Base-by-base conservation (phyloP, 2,113 vertebrate genomes). In the Oophaga pumilio region DNA sequence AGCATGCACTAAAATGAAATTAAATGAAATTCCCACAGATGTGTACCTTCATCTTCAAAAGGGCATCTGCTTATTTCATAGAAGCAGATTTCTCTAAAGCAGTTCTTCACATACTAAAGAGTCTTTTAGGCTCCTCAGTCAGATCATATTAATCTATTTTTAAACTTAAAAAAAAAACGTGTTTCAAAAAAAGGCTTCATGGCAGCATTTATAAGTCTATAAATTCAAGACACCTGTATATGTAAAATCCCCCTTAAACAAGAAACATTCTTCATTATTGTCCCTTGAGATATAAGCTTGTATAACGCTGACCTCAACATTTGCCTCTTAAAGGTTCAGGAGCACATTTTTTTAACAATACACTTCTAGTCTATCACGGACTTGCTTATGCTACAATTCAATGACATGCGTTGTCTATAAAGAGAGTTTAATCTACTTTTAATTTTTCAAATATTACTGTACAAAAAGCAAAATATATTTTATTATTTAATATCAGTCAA, bases 21-120 rank as follows among this genome's bases (percentile, higher is more conserved):
- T 74, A 50, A 49, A 50, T 49, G 17, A 74, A 4, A 50, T 74
- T 74, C 71, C 28, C 71, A 50, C 43, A 74, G 71, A 74, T 74
- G 71, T 74, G 18, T 74, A 10, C 43, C 71, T 74, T 74, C 71
- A 74, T 74, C 71, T 74, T 74, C 71, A 74, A 74, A 74, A 74
- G 71, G 71, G 71, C 71, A 74, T 74, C 71, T 74, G 71, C 71
- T 74, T 74, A 74, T 74, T 74, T 50, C 50, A 73, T 73, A 49
- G 69, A 49, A 73, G 17, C 69, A 73, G 33, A 49, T 73, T 49
- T 73, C 43, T 33, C 71, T 50, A 50, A 74, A 74, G 71, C 71
- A 20, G 17, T 50, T 22, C 43, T 50, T 74, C 71, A 50, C 18
- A 50, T 74, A 10, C 33, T 74, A 74, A 50, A 8, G 20, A 74